These are phyloP conservation scores for Episyrphus balteatus DNA, from an alignment of 1,140 invertebrate genomes.

Conservation along the genomic window DNA sequence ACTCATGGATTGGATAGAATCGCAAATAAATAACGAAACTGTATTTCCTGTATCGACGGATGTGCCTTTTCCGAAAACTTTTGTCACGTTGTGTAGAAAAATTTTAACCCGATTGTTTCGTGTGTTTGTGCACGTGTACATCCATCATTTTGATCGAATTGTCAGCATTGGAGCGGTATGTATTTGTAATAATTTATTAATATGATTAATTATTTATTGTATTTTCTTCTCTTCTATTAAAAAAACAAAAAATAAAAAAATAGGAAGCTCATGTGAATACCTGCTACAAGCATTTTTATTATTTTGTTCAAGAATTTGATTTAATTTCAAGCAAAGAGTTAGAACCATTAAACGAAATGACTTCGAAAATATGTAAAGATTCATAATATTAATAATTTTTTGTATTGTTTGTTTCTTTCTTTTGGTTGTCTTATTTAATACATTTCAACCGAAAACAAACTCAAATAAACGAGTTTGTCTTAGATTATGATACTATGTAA, in stretches of 20 bases:
- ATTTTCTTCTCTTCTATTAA: background rate
- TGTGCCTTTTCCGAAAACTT: conserved; percentile 83
- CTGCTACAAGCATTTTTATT: conserved; percentile 95
- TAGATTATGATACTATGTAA: no score
- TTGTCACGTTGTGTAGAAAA: conserved; percentile 69
- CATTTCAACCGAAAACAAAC: no score
- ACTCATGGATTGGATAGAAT: conserved; percentile 91
- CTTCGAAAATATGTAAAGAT: conserved; percentile 55
- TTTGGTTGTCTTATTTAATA: no score
- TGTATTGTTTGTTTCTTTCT: no score
- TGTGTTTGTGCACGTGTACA: conserved; percentile 95
- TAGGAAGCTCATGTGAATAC: conserved; percentile 94
- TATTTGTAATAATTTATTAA: conserved; percentile 10
- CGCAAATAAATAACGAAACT: conserved; percentile 86
- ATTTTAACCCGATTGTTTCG: conserved; percentile 84
- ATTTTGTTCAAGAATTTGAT: conserved; percentile 84
- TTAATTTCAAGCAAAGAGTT: conserved; percentile 77
- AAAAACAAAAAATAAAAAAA: no score
- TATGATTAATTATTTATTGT: background rate
- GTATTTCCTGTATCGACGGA: conserved; percentile 73
- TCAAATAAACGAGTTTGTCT: no score
- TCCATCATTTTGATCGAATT: conserved; percentile 90
- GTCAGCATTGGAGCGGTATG: conserved; percentile 79
- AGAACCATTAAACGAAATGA: conserved; percentile 75
- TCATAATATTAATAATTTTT: no score